phyloP scores from a whole-genome alignment of 2,888 invertebrate genomes.

The Chouioia cunea region DNA sequence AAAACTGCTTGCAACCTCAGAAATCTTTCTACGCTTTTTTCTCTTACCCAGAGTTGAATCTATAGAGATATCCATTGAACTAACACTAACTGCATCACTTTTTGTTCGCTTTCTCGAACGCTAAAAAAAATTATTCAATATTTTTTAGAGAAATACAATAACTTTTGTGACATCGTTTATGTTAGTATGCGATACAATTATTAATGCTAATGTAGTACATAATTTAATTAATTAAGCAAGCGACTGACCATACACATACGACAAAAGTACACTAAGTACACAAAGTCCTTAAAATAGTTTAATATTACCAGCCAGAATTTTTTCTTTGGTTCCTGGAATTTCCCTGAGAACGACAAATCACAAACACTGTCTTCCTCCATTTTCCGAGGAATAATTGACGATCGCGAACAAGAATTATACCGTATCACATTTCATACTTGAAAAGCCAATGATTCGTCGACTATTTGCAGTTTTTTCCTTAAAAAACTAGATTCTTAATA shows the following conservation, averaged over 20 bases:
- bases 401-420: conserved; percentile 8
- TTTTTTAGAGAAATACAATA: too few relatives aligned
- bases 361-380: conserved; percentile 56
- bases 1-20: conserved; percentile 62
- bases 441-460: not conserved
- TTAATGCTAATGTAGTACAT: conserved; percentile 23
- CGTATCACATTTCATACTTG: conserved; percentile 20
- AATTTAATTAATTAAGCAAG: too few relatives aligned
- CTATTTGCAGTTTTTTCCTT: conserved; percentile 5
- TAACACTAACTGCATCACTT: conserved; percentile 63
- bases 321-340: conserved; percentile 62
- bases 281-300: not conserved
- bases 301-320: conserved; percentile 63
- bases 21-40: conserved; percentile 63
- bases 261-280: not conserved
- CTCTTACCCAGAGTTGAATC: conserved; percentile 56
- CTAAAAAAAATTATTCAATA: conserved; percentile 48
- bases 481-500: not conserved
- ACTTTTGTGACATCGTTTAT: too few relatives aligned
- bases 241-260: not conserved
- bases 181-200: too few relatives aligned
- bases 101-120: conserved; percentile 63
- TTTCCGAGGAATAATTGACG: conserved; percentile 38
- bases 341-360: conserved; percentile 57
- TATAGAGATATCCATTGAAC: conserved; percentile 64